A percentile compares a stretch with the other conserved stretches of the same genome.
phyloP scores from a whole-genome alignment of 2,113 vertebrate genomes.

The Tragelaphus imberbis region DNA sequence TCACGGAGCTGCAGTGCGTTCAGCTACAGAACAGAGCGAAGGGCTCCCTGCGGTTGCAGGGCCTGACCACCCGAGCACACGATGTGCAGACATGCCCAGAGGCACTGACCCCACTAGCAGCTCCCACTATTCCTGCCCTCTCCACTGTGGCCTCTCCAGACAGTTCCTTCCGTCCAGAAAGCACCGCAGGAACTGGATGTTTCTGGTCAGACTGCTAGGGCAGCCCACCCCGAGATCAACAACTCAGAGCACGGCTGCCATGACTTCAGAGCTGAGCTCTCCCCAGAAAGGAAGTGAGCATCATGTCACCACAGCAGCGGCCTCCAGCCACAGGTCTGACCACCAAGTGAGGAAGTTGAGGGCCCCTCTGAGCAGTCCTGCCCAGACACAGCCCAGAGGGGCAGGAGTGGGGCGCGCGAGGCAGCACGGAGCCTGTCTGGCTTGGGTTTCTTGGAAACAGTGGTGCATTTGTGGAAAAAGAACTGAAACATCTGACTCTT shows the following conservation, averaged over 20 bases:
- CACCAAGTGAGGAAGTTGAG: not conserved
- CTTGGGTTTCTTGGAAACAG: not conserved
- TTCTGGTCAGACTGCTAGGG: not conserved
- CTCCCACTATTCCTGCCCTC: not conserved
- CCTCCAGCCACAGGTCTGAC: not conserved
- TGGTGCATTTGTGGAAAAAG: not conserved
- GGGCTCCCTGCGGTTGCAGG: accelerated
- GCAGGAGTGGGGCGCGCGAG: not conserved
- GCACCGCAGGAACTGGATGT: not conserved
- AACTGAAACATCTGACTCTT: not conserved
- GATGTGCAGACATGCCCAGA: not conserved
- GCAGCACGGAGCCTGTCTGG: accelerated
- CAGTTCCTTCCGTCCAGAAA: not conserved
- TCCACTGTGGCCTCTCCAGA: not conserved
- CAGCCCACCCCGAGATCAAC: too few relatives aligned
- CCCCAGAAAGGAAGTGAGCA: not conserved
- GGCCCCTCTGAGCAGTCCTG: accelerated
- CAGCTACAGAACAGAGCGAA: not conserved
- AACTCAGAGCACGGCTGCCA: not conserved
- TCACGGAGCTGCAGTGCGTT: not conserved
- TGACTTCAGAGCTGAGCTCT: not conserved
- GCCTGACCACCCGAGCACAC: accelerated
- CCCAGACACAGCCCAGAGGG: accelerated
- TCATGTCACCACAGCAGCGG: not conserved
- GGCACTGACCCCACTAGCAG: not conserved